phyloP scores from a whole-genome alignment of 2,113 vertebrate species.

The Percina caprodes region DNA sequence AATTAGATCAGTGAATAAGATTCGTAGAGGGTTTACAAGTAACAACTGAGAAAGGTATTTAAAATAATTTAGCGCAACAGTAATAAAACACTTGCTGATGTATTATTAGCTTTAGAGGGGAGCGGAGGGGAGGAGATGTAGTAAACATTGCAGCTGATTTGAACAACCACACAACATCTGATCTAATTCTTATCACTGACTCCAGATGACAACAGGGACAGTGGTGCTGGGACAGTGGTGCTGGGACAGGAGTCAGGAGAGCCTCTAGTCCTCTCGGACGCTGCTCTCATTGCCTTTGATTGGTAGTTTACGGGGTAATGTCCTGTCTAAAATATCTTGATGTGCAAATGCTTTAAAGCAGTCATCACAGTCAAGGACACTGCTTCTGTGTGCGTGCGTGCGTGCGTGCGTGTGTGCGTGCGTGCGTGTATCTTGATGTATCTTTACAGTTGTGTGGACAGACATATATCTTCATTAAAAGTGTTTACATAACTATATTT shows the following conservation, averaged over 20 bases:
- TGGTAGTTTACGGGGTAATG: slow-evolving; percentile 17
- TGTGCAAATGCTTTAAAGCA: slow-evolving; percentile 19
- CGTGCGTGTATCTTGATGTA: background rate
- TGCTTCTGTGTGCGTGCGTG: background rate
- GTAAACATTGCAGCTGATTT: slow-evolving; percentile 11
- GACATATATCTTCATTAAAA: slow-evolving; percentile 6
- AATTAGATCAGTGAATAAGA: slow-evolving; percentile 33
- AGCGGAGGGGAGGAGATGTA: background rate
- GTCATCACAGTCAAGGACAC: slow-evolving; percentile 27
- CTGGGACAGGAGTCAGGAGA: slow-evolving; percentile 1
- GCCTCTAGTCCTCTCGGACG: background rate
- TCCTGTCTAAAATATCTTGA: slow-evolving; percentile 10
- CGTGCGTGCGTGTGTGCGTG: background rate
- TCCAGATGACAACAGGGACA: slow-evolving; percentile 24
- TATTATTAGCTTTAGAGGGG: slow-evolving; percentile 13
- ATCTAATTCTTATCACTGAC: slow-evolving; percentile 28
- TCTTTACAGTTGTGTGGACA: background rate
- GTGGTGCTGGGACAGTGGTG: slow-evolving; percentile 7
- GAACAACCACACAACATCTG: slow-evolving; percentile 27
- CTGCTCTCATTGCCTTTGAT: slow-evolving; percentile 13
- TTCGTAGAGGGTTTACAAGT: background rate
- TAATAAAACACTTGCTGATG: slow-evolving; percentile 15
- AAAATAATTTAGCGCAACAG: slow-evolving; percentile 14
- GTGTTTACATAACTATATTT: background rate
- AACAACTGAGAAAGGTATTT: slow-evolving; percentile 13